phyloP scores from a whole-genome alignment of 2,797 vertebrate species.

The Urophycis tenuis region DNA sequence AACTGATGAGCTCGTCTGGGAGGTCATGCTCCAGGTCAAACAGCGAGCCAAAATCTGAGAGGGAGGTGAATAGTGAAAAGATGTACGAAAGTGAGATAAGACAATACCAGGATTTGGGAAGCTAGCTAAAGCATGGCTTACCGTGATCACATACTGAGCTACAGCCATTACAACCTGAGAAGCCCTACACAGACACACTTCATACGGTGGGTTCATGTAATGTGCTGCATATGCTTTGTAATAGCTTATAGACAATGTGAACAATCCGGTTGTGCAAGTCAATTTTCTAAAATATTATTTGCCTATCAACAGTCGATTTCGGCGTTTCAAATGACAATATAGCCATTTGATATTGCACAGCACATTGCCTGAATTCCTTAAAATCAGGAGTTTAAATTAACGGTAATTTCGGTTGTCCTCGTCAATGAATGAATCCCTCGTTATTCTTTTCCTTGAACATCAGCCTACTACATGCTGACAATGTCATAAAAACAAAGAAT shows the following conservation, averaged over 20 bases:
- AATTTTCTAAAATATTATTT: background rate
- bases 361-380: background rate
- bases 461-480: background rate
- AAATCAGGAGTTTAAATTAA: background rate
- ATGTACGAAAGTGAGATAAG: conserved; percentile 14
- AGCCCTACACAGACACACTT: background rate
- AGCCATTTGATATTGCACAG: conserved; percentile 19
- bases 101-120: background rate
- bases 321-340: background rate
- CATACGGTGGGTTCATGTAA: background rate
- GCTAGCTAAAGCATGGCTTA: background rate
- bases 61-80: conserved; percentile 40
- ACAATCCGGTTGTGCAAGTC: background rate
- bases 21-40: conserved; percentile 97
- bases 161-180: background rate
- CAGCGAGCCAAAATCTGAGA: conserved; percentile 90
- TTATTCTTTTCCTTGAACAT: background rate
- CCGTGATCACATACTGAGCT: background rate
- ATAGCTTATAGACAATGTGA: background rate
- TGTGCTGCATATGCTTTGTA: background rate
- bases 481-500: background rate
- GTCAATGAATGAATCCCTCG: conserved; percentile 1
- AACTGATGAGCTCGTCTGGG: conserved; percentile 95
- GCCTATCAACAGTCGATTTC: background rate
- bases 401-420: background rate